Evolutionary conservation across 1,140 invertebrate species (phyloP), one percentile per base, ranked within the genome.

Genomic region (Caenorhabditis briggsae): DNA sequence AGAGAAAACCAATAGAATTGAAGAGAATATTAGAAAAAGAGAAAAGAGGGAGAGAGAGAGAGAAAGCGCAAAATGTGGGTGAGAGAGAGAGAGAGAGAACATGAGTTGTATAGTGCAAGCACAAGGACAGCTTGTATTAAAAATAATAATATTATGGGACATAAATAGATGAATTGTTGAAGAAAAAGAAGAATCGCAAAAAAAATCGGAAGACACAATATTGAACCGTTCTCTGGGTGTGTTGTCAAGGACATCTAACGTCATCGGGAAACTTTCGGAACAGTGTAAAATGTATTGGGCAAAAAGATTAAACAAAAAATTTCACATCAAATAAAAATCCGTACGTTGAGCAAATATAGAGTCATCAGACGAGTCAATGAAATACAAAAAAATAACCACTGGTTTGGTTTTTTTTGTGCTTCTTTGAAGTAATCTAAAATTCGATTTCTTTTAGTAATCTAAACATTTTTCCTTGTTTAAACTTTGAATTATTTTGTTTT

Each of bases 61-160:
- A 33, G 33, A 33, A 33, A 33, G 33, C 33, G 33, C 33, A 33
- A 33, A 33, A 78, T 50, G 33, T 8, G 70, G 46, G 70, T 23
- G 70, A 53, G 70, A 48, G 70, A 46, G 18, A 33, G 70, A 53
- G 70, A 48, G 70, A 46, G 18, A 33, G 33, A 33, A 33, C 33
- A 33, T 78, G 43, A 53, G 70, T 78, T 48, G 43, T 50, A 78
- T 78, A 78, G 70, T 78, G 70, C 70, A 78, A 78, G 33, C 43
- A 20, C 46, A 46, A 33, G 9, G 23, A n/a, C n/a, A 53, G 33
- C 5, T 70, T 18, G 18, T 43, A 70, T 59, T 59, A 59, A 59
- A 18, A 18, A 70, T 70, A 43, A 70, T 46, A 70, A n/a, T 43
- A 46, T 43, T 70, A 61, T 25, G 23, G 25, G 20, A 25, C 59